These are phyloP conservation scores for Adelges cooleyi DNA, from an alignment of 1,140 invertebrate species.

Conservation along the genomic window DNA sequence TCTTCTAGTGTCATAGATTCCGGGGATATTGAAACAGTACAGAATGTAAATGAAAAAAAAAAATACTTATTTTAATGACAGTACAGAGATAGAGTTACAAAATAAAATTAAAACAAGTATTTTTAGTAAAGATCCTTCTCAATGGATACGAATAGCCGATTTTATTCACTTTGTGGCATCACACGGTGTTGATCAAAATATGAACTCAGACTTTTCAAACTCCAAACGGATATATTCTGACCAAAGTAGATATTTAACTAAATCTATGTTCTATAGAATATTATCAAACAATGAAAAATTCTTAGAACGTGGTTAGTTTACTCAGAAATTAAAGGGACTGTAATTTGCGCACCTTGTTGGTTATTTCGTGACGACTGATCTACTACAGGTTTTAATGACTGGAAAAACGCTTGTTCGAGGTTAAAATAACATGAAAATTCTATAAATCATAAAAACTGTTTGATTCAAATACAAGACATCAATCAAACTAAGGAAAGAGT, in stretches of 20 bases:
- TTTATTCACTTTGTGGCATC: not conserved
- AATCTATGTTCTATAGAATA: not conserved
- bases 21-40: no score
- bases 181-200: not conserved
- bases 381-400: conserved; percentile 18
- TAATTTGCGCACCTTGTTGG: conserved; percentile 35
- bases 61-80: no score
- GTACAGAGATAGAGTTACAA: no score
- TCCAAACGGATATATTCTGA: not conserved
- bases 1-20: no score
- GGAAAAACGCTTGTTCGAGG: conserved; percentile 7
- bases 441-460: conserved; percentile 2
- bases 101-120: no score
- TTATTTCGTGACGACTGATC: conserved; percentile 31
- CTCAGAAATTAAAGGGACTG: conserved; percentile 17
- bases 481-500: conserved; percentile 1
- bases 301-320: conserved; percentile 17
- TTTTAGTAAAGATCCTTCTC: no score
- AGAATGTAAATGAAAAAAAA: no score
- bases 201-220: not conserved
- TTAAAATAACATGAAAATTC: conserved; percentile 21
- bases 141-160: no score
- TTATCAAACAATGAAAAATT: conserved; percentile 10
- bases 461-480: not conserved
- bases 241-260: not conserved